phyloP scores from a whole-genome alignment of 23 tunicate species.

The Trididemnum nubilum region DNA sequence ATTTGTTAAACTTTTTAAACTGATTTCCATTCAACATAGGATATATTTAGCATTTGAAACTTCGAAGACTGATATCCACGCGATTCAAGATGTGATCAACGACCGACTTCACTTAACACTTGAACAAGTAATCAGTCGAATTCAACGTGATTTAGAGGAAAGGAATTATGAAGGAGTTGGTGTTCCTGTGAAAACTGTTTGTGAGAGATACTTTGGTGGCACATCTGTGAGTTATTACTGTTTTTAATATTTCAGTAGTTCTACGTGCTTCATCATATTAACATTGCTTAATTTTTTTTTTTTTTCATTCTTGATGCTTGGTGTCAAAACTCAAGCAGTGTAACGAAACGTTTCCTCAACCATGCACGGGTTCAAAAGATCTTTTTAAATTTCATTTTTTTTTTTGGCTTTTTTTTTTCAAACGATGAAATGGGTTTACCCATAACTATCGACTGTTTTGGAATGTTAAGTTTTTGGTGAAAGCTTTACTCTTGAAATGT shows the following conservation, averaged over 20 bases:
- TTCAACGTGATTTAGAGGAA: conserved; percentile 29
- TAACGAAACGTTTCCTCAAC: no score
- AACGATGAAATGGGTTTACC: no score
- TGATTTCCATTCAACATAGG: no score
- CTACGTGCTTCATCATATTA: no score
- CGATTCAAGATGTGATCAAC: conserved; percentile 27
- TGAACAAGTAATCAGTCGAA: conserved; percentile 43
- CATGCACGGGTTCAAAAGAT: no score
- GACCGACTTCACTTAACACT: conserved; percentile 34
- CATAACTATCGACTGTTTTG: no score
- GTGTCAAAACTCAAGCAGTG: not conserved
- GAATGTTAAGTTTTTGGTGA: no score
- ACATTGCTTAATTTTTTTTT: not conserved
- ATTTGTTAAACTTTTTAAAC: no score
- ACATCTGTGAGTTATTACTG: conserved; percentile 51
- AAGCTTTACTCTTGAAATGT: no score
- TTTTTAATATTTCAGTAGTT: no score
- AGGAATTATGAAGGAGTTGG: conserved; percentile 5
- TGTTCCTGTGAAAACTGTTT: conserved; percentile 53
- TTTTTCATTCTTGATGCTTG: not conserved
- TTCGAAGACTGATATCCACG: conserved; percentile 3
- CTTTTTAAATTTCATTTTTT: no score
- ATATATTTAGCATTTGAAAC: not conserved
- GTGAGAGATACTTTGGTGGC: conserved; percentile 61
- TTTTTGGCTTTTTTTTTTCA: no score